Evolutionary conservation across 2,888 invertebrate genomes (phyloP).

Genomic region (Germaria angustata): DNA sequence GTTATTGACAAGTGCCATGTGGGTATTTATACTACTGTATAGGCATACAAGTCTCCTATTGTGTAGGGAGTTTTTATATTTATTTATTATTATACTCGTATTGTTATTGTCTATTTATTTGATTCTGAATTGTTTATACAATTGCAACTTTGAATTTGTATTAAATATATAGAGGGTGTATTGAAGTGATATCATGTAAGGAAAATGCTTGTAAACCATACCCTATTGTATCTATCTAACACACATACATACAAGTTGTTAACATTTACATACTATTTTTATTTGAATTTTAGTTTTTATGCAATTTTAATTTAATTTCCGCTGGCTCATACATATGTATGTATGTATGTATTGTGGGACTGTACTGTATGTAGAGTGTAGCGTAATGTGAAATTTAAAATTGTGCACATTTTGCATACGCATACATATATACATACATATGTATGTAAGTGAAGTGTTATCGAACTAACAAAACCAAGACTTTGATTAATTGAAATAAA

Average conservation of each 20-base stretch:
- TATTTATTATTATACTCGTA: not conserved
- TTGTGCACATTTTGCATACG: not conserved
- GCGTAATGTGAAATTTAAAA: not conserved
- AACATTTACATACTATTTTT: conserved; percentile 52
- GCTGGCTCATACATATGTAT: not conserved
- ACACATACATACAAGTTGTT: conserved; percentile 32
- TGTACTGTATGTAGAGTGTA: not conserved
- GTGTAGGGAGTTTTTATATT: conserved; percentile 13
- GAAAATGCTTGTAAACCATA: conserved; percentile 76
- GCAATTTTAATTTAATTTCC: not conserved
- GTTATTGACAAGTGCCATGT: conserved; percentile 12
- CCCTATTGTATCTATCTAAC: conserved; percentile 11
- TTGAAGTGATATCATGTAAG: conserved; percentile 74
- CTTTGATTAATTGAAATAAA: not conserved
- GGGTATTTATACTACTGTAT: conserved; percentile 3
- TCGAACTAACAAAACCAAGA: not conserved
- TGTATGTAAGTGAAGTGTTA: not conserved
- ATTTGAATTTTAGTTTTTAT: not conserved
- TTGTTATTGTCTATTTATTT: not conserved
- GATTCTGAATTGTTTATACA: not conserved
- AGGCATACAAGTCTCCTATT: conserved; percentile 19
- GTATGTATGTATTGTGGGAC: not conserved
- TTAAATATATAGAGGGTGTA: no score
- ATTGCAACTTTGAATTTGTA: no score
- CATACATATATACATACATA: no score